phyloP scores from a whole-genome alignment of 2,797 vertebrate species.

The Coregonus ussuriensis region DNA sequence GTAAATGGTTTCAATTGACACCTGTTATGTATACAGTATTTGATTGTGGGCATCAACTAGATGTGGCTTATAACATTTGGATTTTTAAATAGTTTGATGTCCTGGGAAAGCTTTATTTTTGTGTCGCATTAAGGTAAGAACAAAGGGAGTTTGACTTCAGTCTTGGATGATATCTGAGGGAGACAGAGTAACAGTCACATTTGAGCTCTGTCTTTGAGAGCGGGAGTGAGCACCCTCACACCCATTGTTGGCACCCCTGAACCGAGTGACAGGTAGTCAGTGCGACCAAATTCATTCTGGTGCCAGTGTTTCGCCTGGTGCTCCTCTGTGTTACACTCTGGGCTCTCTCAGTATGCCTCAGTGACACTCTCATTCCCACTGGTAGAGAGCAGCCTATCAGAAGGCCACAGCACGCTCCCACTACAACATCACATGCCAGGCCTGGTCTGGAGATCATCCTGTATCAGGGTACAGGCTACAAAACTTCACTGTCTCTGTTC shows the following conservation, averaged over 20 bases:
- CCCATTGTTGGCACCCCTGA: constrained; percentile 48
- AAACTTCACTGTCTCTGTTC: not conserved
- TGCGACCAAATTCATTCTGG: constrained; percentile 61
- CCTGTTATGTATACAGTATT: no score
- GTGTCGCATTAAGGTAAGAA: not conserved
- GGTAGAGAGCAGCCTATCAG: constrained; percentile 10
- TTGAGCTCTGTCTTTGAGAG: constrained; percentile 49
- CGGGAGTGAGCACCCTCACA: constrained; percentile 57
- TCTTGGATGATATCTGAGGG: constrained; percentile 46
- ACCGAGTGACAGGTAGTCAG: constrained; percentile 61
- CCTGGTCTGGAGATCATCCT: constrained; percentile 4
- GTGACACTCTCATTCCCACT: constrained; percentile 58
- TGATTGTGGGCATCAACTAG: no score
- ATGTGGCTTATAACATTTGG: no score
- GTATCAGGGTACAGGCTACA: not conserved
- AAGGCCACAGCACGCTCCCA: constrained; percentile 21
- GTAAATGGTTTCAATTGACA: no score
- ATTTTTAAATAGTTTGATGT: no score
- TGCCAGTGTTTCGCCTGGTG: constrained; percentile 38
- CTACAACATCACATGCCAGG: constrained; percentile 31
- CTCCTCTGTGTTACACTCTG: constrained; percentile 32
- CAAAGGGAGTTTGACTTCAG: not conserved
- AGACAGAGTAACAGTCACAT: constrained; percentile 47
- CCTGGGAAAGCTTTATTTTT: not conserved
- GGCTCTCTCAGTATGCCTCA: constrained; percentile 53